Percentiles rank a stretch among this genome's conserved stretches.
Evolutionary conservation across 2,888 invertebrate species (phyloP).

Genomic region (Sussaba pulchella): DNA sequence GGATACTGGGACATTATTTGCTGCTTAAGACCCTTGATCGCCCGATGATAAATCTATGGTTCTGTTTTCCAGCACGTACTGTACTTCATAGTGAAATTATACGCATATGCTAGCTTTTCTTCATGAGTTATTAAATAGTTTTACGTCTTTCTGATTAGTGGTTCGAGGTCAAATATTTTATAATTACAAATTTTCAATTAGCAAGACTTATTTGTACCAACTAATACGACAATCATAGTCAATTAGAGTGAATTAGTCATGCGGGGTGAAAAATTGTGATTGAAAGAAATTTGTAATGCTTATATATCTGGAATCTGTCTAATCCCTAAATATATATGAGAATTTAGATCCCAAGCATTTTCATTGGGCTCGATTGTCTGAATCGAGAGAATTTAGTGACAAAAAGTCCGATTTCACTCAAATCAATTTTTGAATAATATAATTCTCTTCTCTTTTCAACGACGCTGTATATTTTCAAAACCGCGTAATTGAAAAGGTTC

Average conservation of each 20-base stretch:
- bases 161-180: no score
- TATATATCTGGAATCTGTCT: no score
- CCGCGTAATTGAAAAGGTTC: neutral
- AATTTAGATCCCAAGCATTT: no score
- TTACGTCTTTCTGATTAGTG: neutral
- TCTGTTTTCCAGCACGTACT: slow-evolving; percentile 73
- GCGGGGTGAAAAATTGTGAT: no score
- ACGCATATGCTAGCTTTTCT: no score
- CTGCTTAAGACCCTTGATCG: slow-evolving; percentile 73
- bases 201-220: no score
- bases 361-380: no score
- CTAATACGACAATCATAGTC: no score
- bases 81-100: slow-evolving; percentile 34
- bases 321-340: no score
- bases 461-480: neutral
- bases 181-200: no score
- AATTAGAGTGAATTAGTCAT: no score
- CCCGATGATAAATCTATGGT: slow-evolving; percentile 78
- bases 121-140: neutral
- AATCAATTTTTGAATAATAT: neutral
- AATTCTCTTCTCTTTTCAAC: neutral
- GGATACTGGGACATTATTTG: slow-evolving; percentile 71
- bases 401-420: neutral
- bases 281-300: no score
- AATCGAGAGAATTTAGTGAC: neutral